Conservation (phyloP, 1,140 invertebrate species). For the Bombus pyrosoma region DNA sequence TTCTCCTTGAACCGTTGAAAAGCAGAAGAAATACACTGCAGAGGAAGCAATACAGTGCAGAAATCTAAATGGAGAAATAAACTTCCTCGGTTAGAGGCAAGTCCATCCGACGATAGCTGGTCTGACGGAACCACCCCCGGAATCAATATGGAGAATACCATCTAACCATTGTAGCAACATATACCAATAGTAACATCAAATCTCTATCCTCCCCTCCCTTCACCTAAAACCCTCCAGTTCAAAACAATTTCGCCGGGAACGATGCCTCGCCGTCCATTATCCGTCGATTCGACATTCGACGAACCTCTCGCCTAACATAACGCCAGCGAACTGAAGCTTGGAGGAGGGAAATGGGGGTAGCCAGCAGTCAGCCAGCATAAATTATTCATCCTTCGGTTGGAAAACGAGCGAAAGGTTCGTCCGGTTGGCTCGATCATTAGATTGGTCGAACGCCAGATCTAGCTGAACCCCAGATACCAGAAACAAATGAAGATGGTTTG, state of each 20-base stretch:
- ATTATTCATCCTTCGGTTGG: constrained; percentile 33
- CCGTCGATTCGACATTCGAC: background rate
- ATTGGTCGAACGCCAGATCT: constrained; percentile 59
- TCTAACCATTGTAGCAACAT: background rate
- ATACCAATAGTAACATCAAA: constrained; percentile 21
- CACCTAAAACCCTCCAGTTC: background rate
- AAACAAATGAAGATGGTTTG: background rate
- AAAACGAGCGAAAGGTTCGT: constrained; percentile 37
- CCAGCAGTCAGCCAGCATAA: constrained; percentile 14
- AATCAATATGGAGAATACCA: constrained; percentile 19
- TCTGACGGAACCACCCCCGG: background rate
- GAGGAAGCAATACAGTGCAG: background rate
- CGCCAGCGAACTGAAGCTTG: background rate
- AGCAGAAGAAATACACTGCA: background rate
- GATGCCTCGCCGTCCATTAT: background rate
- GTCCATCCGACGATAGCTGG: background rate
- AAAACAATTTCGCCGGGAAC: constrained; percentile 11
- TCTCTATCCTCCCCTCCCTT: background rate
- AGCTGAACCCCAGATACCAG: background rate
- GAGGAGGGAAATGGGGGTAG: background rate
- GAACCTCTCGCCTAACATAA: background rate
- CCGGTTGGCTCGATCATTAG: constrained; percentile 52
- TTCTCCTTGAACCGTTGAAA: background rate
- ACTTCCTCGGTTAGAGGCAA: background rate
- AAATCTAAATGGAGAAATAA: background rate